Evolutionary conservation across 2,797 vertebrate genomes (phyloP), one percentile per base, ranked within the genome.

Genomic region (Echiichthys vipera): DNA sequence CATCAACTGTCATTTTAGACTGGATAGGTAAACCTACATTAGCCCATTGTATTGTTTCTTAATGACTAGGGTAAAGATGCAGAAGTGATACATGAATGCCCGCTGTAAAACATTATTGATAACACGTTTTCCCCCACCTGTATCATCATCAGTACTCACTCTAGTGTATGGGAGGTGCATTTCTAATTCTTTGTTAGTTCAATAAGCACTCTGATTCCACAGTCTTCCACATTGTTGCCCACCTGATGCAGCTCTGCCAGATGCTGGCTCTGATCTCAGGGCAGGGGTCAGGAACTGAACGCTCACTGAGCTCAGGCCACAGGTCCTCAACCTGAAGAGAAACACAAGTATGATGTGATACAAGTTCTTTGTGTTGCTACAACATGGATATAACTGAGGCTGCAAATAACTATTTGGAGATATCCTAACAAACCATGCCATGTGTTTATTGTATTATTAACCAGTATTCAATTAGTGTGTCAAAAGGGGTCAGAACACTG

Each of bases 181-280:
- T 62, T 72, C 5, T 11, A 17, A 55, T 65, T 59, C 24, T 65
- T 47, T 2, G 47, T 70, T 6, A 88, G 42, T 2, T 59, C 65
- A 20, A 15, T 0, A 0, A 90, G 72, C 24, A 20, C 30, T 65
- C 22, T 17, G 67, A 85, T 36, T 47, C 34, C 83, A 0, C 32
- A 1, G 42, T 84, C 51, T 2, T 80, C 81, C 27, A 86, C 49
- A 5, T 34, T 53, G 68, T 88, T 91, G 25, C 83, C 86, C 72
- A 86, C 76, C 67, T 89, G 34, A 10, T 73, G 76, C 37, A 90
- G 75, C 45, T 88, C 84, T 13, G 30, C 24, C 59, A 90, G 69
- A 50, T 70, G 24, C 30, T 18, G 45, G 49, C 57, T 89, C 86
- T 5, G 71, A 56, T 55, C 58, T 85, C 29, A 89, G 54, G 37